Conservation (phyloP, 2,888 invertebrate species). For the Fragum fragum region DNA sequence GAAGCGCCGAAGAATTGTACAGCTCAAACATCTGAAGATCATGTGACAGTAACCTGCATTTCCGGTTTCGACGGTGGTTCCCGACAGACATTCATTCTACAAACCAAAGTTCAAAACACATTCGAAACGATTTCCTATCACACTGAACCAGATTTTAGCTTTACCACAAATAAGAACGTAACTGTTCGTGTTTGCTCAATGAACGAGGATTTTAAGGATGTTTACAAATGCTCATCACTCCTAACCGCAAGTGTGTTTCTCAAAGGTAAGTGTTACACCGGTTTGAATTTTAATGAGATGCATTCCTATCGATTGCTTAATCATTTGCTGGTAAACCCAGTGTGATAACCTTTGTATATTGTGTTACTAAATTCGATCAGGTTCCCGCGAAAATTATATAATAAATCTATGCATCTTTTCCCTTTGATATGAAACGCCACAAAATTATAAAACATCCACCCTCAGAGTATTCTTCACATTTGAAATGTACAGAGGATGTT, state of each 20-base stretch:
- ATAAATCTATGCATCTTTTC: too few relatives aligned
- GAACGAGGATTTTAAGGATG: constrained; percentile 39
- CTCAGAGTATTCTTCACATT: too few relatives aligned
- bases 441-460: too few relatives aligned
- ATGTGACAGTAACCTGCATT: constrained; percentile 34
- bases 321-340: too few relatives aligned
- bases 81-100: constrained; percentile 45
- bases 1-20: constrained; percentile 49
- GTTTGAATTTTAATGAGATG: too few relatives aligned
- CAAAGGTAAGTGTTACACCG: too few relatives aligned
- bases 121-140: constrained; percentile 41
- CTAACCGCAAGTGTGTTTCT: background rate
- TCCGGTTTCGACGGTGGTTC: constrained; percentile 61
- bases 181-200: constrained; percentile 56
- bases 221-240: background rate
- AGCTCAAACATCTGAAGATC: background rate
- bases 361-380: too few relatives aligned
- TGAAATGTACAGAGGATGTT: too few relatives aligned
- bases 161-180: constrained; percentile 27
- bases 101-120: constrained; percentile 21
- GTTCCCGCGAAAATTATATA: too few relatives aligned
- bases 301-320: too few relatives aligned
- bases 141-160: constrained; percentile 32
- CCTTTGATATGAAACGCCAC: too few relatives aligned
- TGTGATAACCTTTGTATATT: too few relatives aligned